Percentiles rank a stretch among this genome's conserved stretches.
phyloP scores from a whole-genome alignment of 2,113 vertebrate genomes.

The Hemiprocne comata region DNA sequence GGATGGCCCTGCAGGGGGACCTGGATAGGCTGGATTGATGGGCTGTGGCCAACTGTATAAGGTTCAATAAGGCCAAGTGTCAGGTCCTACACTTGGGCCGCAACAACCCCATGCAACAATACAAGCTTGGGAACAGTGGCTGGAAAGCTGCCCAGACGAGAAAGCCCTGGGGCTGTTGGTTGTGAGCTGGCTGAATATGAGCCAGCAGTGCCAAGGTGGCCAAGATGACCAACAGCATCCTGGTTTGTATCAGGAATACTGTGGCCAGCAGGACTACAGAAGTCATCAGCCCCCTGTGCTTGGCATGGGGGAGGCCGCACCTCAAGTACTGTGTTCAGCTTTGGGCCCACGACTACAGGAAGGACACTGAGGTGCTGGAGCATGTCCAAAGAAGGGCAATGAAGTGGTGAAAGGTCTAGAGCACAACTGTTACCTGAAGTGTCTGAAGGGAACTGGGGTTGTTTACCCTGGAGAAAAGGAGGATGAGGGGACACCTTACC shows the following conservation, averaged over 20 bases:
- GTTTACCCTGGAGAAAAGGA: not conserved
- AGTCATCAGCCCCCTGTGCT: not conserved
- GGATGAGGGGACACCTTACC: not conserved
- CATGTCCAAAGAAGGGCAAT: not conserved
- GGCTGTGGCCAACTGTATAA: too few relatives aligned
- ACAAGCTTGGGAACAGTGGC: too few relatives aligned
- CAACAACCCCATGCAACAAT: too few relatives aligned
- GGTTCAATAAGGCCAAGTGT: too few relatives aligned
- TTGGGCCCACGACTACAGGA: not conserved
- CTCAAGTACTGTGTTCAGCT: not conserved
- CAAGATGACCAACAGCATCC: not conserved
- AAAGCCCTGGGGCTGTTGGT: not conserved
- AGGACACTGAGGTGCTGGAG: not conserved
- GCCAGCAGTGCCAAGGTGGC: not conserved
- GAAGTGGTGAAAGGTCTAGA: not conserved
- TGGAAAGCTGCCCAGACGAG: not conserved
- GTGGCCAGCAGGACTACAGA: not conserved
- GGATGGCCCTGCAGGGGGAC: too few relatives aligned
- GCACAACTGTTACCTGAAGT: not conserved
- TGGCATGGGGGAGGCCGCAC: rapidly evolving
- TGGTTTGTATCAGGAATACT: too few relatives aligned
- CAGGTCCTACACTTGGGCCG: too few relatives aligned
- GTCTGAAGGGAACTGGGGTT: not conserved
- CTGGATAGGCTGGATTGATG: too few relatives aligned
- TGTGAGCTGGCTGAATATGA: not conserved